Base-by-base conservation (phyloP, 2,797 vertebrate genomes). In the Neosilurus hyrtlii region DNA sequence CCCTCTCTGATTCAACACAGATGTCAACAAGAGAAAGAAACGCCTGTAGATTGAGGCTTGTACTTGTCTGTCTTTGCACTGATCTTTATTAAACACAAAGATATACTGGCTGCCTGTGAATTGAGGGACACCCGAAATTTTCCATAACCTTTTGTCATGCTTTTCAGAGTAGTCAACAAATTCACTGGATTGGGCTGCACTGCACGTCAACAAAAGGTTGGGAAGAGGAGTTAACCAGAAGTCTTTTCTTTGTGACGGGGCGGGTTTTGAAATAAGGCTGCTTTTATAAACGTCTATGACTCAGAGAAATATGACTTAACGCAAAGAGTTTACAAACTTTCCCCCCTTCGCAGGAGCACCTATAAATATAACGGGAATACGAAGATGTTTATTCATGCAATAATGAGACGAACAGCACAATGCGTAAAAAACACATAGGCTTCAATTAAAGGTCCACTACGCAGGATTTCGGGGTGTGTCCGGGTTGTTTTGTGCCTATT, bases 1-100 rank as follows among this genome's bases (percentile, higher is more conserved):
- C 26, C 8, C 30, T 26, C 26, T 26, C 0, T 2, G 57, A 76
- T 76, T 43, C 35, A 9, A 76, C 22, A n/a, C 57, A 76, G 35
- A 73, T 73, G 70, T 73, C 51, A 56, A 73, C 51, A 26, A 26
- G 30, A 75, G 20, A 37, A 37, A 59, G 14, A 54, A 73, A 73
- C 26, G 35, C 2, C 35, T 76, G 35, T 49, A 24, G 35, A 76
- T 62, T 43, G 56, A 76, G 18, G 20, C 20, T 22, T 22, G 2
- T 75, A 15, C 54, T 56, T 56, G 9, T 20, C 26, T 11, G 72
- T 6, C 22, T 61, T 62, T 43, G 54, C 26, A 57, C 1, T 22
- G 54, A 20, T 74, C 20, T 74, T 30, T 20, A 16, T 3, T 18
- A 56, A 24, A 35, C 16, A 9, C 16, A 30, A 73, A 73, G 51